These are phyloP conservation scores for Caenorhabditis macrosperma DNA, from an alignment of 2,888 invertebrate genomes.

Conservation along the genomic window DNA sequence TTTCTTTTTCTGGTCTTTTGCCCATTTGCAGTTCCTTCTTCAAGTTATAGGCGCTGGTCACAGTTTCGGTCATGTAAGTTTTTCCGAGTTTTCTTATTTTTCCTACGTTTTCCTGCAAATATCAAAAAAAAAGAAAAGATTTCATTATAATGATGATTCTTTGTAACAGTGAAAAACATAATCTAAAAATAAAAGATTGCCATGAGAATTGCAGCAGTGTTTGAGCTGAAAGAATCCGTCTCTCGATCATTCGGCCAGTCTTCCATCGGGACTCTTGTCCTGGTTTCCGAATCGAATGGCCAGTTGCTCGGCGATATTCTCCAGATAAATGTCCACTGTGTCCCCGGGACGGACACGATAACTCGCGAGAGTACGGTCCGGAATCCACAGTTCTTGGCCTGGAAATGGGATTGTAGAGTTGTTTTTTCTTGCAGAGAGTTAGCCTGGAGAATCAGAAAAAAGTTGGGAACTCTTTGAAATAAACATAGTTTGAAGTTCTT, in stretches of 20 bases:
- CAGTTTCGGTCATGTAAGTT: no score
- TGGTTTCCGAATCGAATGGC: slow-evolving; percentile 56
- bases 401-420: background rate
- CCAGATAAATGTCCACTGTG: slow-evolving; percentile 54
- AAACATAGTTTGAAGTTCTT: background rate
- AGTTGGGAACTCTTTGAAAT: no score
- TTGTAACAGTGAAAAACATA: background rate
- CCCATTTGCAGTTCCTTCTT: no score
- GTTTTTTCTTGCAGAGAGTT: no score
- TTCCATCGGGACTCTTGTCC: slow-evolving; percentile 56
- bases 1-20: slow-evolving; percentile 47
- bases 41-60: no score
- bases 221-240: background rate
- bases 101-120: no score
- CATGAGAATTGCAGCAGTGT: background rate
- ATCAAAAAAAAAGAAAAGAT: no score
- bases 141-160: no score
- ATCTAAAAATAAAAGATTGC: slow-evolving; percentile 5
- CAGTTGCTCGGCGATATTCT: slow-evolving; percentile 58
- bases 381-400: slow-evolving; percentile 63
- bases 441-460: no score
- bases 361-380: slow-evolving; percentile 57
- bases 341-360: slow-evolving; percentile 57
- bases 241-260: slow-evolving; percentile 26
- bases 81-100: no score